These are phyloP conservation scores for Heptranchias perlo DNA, from an alignment of 2,113 vertebrate species.

Conservation along the genomic window DNA sequence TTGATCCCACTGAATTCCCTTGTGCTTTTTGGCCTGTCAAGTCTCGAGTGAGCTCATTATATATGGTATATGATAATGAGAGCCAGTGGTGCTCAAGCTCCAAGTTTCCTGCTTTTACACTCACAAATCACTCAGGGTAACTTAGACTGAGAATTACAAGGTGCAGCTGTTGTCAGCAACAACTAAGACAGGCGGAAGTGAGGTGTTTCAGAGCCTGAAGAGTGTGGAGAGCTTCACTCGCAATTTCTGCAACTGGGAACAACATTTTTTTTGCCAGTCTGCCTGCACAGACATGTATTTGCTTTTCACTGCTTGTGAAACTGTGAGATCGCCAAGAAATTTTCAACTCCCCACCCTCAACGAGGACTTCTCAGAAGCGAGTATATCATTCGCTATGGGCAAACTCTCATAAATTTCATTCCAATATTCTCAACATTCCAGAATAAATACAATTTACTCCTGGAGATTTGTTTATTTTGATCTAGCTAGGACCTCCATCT, in stretches of 20 bases:
- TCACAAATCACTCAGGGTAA: constrained; percentile 12
- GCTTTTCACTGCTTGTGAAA: neutral
- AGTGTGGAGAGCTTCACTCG: neutral
- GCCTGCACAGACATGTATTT: neutral
- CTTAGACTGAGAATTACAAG: neutral
- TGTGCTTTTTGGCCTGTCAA: neutral
- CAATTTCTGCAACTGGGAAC: neutral
- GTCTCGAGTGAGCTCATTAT: neutral
- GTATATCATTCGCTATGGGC: neutral
- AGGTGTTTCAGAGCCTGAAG: neutral
- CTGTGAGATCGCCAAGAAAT: neutral
- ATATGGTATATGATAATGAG: constrained; percentile 12
- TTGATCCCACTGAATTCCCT: neutral
- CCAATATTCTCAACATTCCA: neutral
- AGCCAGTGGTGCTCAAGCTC: neutral
- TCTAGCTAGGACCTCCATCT: neutral
- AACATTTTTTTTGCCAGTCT: neutral
- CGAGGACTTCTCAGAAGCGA: neutral
- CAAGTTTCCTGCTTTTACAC: neutral
- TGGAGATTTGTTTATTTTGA: neutral
- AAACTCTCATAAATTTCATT: neutral
- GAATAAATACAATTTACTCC: neutral
- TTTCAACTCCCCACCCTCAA: neutral
- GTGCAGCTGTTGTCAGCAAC: neutral
- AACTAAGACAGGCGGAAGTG: neutral